phyloP scores from a whole-genome alignment of 2,888 invertebrate genomes.

The Stenurella melanura region DNA sequence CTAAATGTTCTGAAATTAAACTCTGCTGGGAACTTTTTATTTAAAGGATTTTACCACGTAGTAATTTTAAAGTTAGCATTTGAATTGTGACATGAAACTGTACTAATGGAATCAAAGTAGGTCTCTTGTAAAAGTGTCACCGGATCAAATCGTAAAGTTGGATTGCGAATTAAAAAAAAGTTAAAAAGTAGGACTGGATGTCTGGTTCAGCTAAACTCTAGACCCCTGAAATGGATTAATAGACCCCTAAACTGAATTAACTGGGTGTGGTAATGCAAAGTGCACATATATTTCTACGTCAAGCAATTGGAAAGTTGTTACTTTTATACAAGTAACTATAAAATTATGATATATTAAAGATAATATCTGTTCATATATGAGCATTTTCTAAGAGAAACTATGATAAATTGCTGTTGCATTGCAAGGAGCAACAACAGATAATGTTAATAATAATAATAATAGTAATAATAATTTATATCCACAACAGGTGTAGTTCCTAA shows the following conservation, averaged over 20 bases:
- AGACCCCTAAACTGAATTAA: background rate
- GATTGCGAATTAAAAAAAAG: slow-evolving; percentile 8
- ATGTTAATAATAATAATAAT: no score
- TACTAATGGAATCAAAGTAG: slow-evolving; percentile 30
- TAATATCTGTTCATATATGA: no score
- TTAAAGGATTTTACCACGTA: slow-evolving; percentile 10
- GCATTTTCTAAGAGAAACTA: no score
- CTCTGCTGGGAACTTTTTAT: slow-evolving; percentile 8
- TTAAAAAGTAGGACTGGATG: background rate
- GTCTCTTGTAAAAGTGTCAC: slow-evolving; percentile 27
- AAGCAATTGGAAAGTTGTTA: no score
- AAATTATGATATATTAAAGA: no score
- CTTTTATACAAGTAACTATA: no score
- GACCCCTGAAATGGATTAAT: background rate
- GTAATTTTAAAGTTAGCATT: slow-evolving; percentile 27
- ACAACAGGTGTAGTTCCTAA: no score
- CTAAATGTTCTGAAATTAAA: slow-evolving; percentile 1
- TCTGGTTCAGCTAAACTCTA: background rate
- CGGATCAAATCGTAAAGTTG: slow-evolving; percentile 19
- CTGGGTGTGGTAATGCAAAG: background rate
- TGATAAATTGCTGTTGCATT: no score
- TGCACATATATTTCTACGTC: background rate
- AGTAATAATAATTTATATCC: no score
- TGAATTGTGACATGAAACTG: slow-evolving; percentile 28
- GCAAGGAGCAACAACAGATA: no score